Conservation (phyloP, 2,113 vertebrate species). For the Grus americana region DNA sequence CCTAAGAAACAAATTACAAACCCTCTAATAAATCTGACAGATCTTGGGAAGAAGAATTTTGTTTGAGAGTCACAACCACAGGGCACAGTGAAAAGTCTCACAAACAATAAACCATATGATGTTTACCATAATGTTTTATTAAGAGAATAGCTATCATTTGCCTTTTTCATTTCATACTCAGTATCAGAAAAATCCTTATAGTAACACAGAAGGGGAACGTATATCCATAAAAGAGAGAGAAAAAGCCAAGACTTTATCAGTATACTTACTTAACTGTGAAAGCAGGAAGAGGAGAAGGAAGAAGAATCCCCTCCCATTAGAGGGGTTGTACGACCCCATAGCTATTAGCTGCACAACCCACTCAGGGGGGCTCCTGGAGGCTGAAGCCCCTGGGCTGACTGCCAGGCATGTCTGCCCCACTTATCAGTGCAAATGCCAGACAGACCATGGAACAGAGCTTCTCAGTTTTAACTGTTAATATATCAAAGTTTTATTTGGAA, state of each 20-base stretch:
- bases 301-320: not conserved
- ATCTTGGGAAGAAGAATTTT: not conserved
- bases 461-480: slow-evolving; percentile 24
- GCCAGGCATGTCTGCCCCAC: slow-evolving; percentile 52
- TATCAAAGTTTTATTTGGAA: slow-evolving; percentile 38
- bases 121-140: not conserved
- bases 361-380: not conserved
- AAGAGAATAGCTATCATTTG: not conserved
- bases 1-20: not conserved
- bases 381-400: slow-evolving; percentile 19
- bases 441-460: not conserved
- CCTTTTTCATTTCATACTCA: not conserved
- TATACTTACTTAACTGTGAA: not conserved
- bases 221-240: not conserved
- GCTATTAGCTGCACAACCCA: not conserved
- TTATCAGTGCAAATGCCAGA: slow-evolving; percentile 32
- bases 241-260: not conserved
- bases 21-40: not conserved
- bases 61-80: not conserved
- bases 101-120: not conserved
- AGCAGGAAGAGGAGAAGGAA: not conserved
- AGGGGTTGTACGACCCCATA: not conserved
- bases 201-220: not conserved
- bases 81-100: not conserved
- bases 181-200: not conserved